Conservation (phyloP, 2,888 invertebrate species). For the Prosopocoilus inquinatus region DNA sequence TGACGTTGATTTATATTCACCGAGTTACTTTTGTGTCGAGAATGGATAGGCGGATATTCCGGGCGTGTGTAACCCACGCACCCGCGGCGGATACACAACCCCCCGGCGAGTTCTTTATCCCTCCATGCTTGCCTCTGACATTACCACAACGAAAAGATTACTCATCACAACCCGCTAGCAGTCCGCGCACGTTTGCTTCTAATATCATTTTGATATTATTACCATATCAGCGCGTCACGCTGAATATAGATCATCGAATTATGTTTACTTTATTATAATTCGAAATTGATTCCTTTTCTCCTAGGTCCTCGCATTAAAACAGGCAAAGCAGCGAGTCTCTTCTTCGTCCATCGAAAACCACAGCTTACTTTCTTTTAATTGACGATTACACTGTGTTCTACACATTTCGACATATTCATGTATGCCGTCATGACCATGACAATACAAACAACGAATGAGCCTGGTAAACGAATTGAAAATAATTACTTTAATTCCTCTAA, state of each 20-base stretch:
- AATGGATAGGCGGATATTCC: constrained; percentile 33
- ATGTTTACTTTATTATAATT: constrained; percentile 35
- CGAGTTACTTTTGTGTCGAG: constrained; percentile 30
- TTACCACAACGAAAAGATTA: constrained; percentile 35
- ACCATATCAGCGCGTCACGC: constrained; percentile 44
- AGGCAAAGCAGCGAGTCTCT: not conserved
- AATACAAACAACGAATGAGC: not conserved
- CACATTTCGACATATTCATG: not conserved
- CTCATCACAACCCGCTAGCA: constrained; percentile 32
- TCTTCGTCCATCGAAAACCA: not conserved
- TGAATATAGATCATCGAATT: constrained; percentile 48
- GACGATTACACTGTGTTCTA: not conserved
- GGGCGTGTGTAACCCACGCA: constrained; percentile 34
- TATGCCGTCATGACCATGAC: not conserved
- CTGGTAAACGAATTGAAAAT: not conserved
- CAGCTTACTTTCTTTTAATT: not conserved
- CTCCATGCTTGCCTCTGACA: constrained; percentile 26
- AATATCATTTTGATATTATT: constrained; percentile 49
- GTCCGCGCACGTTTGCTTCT: constrained; percentile 39
- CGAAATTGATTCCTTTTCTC: constrained; percentile 28
- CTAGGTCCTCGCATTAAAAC: not conserved
- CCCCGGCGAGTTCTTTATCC: constrained; percentile 31
- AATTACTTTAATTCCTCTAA: no score
- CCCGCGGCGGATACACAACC: constrained; percentile 30
- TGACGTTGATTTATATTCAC: constrained; percentile 40